Evolutionary conservation across 2,888 invertebrate genomes (phyloP), one percentile per base, ranked within the genome.

Genomic region (Rhamnusium bicolor): DNA sequence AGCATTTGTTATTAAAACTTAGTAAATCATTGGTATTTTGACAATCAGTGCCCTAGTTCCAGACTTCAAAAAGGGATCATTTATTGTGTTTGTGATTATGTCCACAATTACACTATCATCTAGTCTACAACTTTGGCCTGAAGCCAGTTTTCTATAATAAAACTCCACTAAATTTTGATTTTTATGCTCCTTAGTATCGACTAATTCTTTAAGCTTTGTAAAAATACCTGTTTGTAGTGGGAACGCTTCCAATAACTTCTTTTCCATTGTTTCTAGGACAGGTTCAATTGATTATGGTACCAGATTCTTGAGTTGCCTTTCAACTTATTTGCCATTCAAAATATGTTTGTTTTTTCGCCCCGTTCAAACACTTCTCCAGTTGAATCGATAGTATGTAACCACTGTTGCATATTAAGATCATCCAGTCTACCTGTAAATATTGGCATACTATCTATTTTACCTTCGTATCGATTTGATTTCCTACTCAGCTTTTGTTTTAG

Each of bases 311-410:
- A 65, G 68, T 70, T 51, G 2, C 65, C 70, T 49, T n/a, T 19
- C 3, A 70, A 29, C 16, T 40, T 47, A 18, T 53, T 70, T 19
- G 53, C 21, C 70, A 70, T 70, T 16, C 70, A 70, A 18, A 29
- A 70, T 21, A 70, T 70, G 4, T 29, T 51, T 10, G 63, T 24
- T 18, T 63, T 70, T 12, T 54, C 70, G 46, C 68, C 70, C 70
- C 70, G 68, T n/a, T 66, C 65, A 40, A 65, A 70, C 12, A 70
- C 24, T 4, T 70, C 65, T 32, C 70, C 70, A 18, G 69, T 69
- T 3, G 69, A 5, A 69, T 71, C 71, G 14, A 67, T 61, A 10
- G 56, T 72, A 51, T 51, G 21, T 47, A 71, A 14, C 71, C 71
- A 71, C 46, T 70, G 69, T 40, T 32, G 29, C 29, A 32, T 32